A percentile compares a stretch with the other conserved stretches of the same genome.
These are phyloP conservation scores for Sturmia bella DNA, from an alignment of 2,888 invertebrate species.

Conservation along the genomic window DNA sequence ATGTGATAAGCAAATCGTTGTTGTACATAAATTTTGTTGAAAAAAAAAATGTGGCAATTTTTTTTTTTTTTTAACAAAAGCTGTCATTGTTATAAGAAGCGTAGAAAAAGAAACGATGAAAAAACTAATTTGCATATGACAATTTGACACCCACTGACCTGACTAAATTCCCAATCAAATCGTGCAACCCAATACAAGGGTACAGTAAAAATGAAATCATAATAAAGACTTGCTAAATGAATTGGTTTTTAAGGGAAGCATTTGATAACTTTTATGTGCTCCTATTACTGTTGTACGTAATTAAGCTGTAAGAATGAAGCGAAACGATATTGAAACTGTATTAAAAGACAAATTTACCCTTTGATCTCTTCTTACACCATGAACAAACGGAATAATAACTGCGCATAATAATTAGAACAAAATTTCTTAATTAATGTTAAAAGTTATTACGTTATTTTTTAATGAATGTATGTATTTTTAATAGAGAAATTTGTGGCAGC, in stretches of 20 bases:
- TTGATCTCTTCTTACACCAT: too few relatives aligned
- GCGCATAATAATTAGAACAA: too few relatives aligned
- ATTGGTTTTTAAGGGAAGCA: conserved; percentile 42
- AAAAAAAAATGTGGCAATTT: neutral
- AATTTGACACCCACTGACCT: conserved; percentile 68
- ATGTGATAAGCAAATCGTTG: conserved; percentile 33
- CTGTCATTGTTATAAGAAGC: conserved; percentile 61
- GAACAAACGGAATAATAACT: too few relatives aligned
- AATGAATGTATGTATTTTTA: too few relatives aligned
- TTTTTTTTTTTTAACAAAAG: conserved; percentile 42
- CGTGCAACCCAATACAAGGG: neutral
- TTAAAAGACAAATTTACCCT: too few relatives aligned
- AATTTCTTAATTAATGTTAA: too few relatives aligned
- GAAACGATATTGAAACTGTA: too few relatives aligned
- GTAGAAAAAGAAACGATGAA: conserved; percentile 16
- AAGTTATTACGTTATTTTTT: too few relatives aligned
- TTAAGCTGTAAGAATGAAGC: too few relatives aligned
- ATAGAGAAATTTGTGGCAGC: too few relatives aligned
- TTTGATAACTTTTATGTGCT: conserved; percentile 44
- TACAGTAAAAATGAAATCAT: neutral
- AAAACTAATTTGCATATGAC: conserved; percentile 58
- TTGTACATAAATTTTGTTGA: neutral
- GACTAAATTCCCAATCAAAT: conserved; percentile 41
- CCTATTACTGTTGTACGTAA: too few relatives aligned
- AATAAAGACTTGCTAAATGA: neutral